These are phyloP conservation scores for Galeopterus variegatus DNA, from an alignment of 2,113 vertebrate species.

Conservation along the genomic window DNA sequence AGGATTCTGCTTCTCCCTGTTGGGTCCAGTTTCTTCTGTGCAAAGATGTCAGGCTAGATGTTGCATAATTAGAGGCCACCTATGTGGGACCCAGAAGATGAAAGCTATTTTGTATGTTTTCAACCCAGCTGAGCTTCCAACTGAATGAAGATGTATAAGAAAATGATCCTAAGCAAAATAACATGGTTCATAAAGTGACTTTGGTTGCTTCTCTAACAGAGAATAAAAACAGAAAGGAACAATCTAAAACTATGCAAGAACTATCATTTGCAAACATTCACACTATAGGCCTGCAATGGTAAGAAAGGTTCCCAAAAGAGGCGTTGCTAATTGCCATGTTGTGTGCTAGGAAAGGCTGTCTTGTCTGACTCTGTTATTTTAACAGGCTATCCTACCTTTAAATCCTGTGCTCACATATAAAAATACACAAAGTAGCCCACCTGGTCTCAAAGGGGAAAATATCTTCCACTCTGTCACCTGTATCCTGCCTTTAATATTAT, in stretches of 20 bases:
- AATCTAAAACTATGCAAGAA: neutral
- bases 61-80: neutral
- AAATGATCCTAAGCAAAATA: neutral
- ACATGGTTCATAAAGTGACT: neutral
- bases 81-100: neutral
- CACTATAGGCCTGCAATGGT: neutral
- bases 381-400: neutral
- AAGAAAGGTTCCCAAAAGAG: neutral
- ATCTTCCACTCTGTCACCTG: neutral
- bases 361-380: neutral
- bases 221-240: neutral
- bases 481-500: neutral
- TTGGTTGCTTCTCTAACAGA: neutral
- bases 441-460: no score
- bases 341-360: neutral
- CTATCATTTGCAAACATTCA: neutral
- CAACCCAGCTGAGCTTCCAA: neutral
- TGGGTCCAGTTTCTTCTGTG: neutral
- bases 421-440: neutral
- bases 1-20: neutral
- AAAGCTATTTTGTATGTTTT: neutral
- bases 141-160: neutral
- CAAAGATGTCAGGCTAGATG: neutral
- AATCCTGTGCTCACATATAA: neutral
- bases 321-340: neutral